Base-by-base conservation (phyloP, 2,113 vertebrate genomes). In the Noctilio leporinus region DNA sequence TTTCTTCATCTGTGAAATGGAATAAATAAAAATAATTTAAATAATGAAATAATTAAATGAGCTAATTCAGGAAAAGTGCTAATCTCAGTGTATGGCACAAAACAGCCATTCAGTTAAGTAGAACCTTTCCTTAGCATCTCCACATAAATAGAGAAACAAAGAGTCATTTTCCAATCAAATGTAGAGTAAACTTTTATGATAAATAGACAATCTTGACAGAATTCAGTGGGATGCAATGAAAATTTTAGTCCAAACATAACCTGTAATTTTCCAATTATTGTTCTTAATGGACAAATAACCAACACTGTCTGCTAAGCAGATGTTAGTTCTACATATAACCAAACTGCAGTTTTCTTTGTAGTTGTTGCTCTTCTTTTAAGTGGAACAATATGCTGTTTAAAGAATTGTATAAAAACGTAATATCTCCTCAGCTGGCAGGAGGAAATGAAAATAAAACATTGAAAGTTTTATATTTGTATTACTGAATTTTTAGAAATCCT, bases 381-480 rank as follows among this genome's bases (percentile, higher is more conserved):
- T 78, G 38, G 55, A 94, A 86, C 53, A 90, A 57, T 85, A 35
- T 64, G 82, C 20, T 83, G 49, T 55, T 90, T 86, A 4, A 93
- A 73, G 38, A 92, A 45, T 10, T 80, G 1, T 55, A 49, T 73
- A 20, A 82, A 93, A 77, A 43, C 8, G 45, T 33, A 20, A 19
- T 85, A 17, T 15, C 82, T 47, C 53, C 43, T 92, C 59, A 78
- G 62, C 65, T 49, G n/a, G 82, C 28, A 59, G 22, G 26, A 94
- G 38, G 40, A 86, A 95, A 95, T 84, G 26, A 94, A 93, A 95
- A 87, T 69, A 94, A 84, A 92, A 67, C 76, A 53, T 62, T 93
- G 47, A 62, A 95, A 84, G 59, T 73, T 92, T 62, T 91, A 43
- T 65, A 76, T 64, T 91, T 89, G 55, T 5, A 26, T 51, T 75